These are phyloP conservation scores for Enteromius paludinosus DNA, from an alignment of 2,797 vertebrate species.

Conservation along the genomic window DNA sequence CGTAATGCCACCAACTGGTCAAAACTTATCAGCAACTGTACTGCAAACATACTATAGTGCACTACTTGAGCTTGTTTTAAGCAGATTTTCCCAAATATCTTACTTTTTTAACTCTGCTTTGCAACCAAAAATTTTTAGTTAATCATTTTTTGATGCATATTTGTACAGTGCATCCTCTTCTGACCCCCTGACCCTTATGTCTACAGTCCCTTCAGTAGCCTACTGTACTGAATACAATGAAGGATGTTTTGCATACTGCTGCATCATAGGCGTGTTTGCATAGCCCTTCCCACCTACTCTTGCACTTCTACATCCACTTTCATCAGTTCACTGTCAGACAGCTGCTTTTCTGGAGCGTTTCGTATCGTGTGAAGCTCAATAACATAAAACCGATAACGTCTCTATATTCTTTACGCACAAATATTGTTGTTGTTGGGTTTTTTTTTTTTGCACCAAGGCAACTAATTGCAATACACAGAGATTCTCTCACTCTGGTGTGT, in stretches of 20 bases:
- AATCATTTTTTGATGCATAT: not conserved
- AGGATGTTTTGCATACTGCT: slow-evolving; percentile 68
- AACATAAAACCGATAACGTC: not conserved
- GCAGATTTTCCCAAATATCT: not conserved
- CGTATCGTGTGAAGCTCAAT: not conserved
- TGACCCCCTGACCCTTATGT: not conserved
- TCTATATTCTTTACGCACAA: not conserved
- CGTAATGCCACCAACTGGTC: not conserved
- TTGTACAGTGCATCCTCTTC: not conserved
- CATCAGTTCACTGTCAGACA: slow-evolving; percentile 14
- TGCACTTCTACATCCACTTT: slow-evolving; percentile 17
- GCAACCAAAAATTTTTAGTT: not conserved
- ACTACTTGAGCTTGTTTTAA: not conserved
- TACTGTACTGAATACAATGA: slow-evolving; percentile 50
- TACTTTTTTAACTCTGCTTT: not conserved
- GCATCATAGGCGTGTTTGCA: slow-evolving; percentile 61
- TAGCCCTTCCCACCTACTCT: slow-evolving; percentile 41
- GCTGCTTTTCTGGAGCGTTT: not conserved
- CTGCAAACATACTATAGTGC: not conserved
- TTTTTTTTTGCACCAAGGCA: slow-evolving; percentile 18
- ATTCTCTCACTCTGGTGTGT: slow-evolving; percentile 59
- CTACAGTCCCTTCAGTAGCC: slow-evolving; percentile 35
- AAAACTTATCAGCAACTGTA: not conserved
- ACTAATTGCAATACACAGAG: slow-evolving; percentile 30
- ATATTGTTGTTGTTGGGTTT: not conserved